Percentiles rank a stretch among this genome's conserved stretches.
phyloP scores from a whole-genome alignment of 2,888 invertebrate genomes.

The Sesia apiformis region DNA sequence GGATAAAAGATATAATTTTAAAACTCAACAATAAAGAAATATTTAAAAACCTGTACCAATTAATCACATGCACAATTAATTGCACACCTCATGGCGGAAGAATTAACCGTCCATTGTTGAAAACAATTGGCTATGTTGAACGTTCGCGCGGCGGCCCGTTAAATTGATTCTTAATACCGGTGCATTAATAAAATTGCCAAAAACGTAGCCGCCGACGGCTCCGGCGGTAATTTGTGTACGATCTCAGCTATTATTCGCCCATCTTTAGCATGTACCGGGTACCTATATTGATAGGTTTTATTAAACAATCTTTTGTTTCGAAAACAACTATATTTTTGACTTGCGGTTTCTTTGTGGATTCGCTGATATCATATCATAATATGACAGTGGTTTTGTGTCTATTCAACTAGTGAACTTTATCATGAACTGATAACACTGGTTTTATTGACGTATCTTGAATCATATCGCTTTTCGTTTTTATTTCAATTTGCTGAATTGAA shows the following conservation, averaged over 20 bases:
- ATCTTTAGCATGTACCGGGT: conserved; percentile 9
- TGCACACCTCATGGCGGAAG: conserved; percentile 23
- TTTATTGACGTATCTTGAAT: too few relatives aligned
- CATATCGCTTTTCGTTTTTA: too few relatives aligned
- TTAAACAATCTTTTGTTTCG: neutral
- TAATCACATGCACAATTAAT: conserved; percentile 21
- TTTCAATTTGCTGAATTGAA: too few relatives aligned
- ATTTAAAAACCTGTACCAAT: conserved; percentile 9
- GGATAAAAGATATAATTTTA: too few relatives aligned
- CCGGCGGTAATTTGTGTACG: conserved; percentile 42
- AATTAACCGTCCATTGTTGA: conserved; percentile 17
- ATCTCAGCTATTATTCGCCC: conserved; percentile 31
- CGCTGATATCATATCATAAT: too few relatives aligned
- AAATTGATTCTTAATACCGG: conserved; percentile 65
- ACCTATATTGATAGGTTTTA: neutral
- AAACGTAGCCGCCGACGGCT: conserved; percentile 26
- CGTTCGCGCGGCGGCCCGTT: conserved; percentile 13
- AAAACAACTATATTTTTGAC: too few relatives aligned
- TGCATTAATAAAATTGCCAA: conserved; percentile 50
- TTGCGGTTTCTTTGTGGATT: too few relatives aligned
- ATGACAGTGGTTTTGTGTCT: too few relatives aligned
- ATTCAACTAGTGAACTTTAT: too few relatives aligned
- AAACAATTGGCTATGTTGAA: conserved; percentile 19
- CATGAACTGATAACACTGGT: too few relatives aligned
- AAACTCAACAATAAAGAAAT: too few relatives aligned